Base-by-base conservation (phyloP, 2,113 vertebrate genomes). In the Calidris pygmaea region DNA sequence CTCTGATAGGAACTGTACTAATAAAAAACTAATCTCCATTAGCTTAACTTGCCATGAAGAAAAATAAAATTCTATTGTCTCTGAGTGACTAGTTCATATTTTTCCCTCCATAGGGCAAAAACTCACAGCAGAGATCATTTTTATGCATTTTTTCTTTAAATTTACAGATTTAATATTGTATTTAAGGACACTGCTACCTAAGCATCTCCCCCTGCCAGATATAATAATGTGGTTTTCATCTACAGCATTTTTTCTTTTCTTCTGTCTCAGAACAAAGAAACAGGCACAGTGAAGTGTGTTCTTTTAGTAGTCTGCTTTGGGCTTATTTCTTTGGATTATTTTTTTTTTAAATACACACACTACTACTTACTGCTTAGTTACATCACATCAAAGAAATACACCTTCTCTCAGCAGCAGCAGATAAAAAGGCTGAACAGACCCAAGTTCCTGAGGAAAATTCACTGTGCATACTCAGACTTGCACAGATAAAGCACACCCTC, bases 271-370 rank as follows among this genome's bases (percentile, higher is more conserved):
- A 90, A 58, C 55, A 81, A 70, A 84, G 34, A 47, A 65, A 43
- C 24, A 32, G 1, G 1, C 29, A n/a, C 7, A 19, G 5, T 14
- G 3, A 77, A 63, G 10, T 6, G 2, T 32, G 2, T 32, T 87
- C 24, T 74, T 88, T 82, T 7, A 29, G 34, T 32, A 65, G 17
- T 19, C 45, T 78, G 13, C 39, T 84, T 59, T 82, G 14, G 12
- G 22, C 14, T 81, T 62, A 56, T 18, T 77, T 77, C 32, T 60
- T 70, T 76, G 43, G 48, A 34, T 7, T 23, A 52, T 58, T 41
- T 62, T 88, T 85, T 48, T 47, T 47, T 47, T 22, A 47, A 47
- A 53, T 20, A 67, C 12, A 37, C 21, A 18, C 39, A 23, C 17
- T 62, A 17, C 20, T 55, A 47, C 26, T 47, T 66, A 48, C 6